These are phyloP conservation scores for Pachyseris speciosa DNA, from an alignment of 64 coral and sea anemone genomes.

Conservation along the genomic window DNA sequence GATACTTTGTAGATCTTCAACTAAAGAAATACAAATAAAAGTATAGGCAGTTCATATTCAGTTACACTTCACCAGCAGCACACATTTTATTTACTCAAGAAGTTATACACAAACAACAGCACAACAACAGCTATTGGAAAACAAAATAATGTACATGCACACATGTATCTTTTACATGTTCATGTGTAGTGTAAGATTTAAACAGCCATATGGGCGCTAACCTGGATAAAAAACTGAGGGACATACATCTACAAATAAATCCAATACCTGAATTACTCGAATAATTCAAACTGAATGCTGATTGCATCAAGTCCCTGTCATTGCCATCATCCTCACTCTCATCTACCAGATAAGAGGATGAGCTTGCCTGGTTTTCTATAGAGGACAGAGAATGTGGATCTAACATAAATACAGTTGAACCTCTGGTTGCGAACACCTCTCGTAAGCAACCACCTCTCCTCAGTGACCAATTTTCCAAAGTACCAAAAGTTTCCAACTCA, in stretches of 20 bases:
- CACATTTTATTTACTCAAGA: no score
- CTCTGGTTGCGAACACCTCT: not conserved
- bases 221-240: not conserved
- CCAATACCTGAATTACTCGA: conserved; percentile 4
- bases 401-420: not conserved
- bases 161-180: not conserved
- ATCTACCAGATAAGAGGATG: not conserved
- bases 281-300: not conserved
- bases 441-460: not conserved
- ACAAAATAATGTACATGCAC: not conserved
- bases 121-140: no score
- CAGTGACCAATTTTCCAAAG: not conserved
- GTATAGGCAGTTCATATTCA: not conserved
- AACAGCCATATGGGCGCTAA: not conserved
- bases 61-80: no score
- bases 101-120: no score
- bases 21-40: conserved; percentile 2
- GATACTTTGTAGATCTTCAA: conserved; percentile 3
- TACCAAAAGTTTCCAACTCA: not conserved
- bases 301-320: conserved; percentile 1
- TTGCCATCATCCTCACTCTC: not conserved
- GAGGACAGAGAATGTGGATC: not conserved
- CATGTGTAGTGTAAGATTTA: conserved; percentile 11
- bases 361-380: conserved; percentile 1
- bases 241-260: conserved; percentile 6